Evolutionary conservation across 2,797 vertebrate genomes (phyloP).

Genomic region (Lacerta bilineata): DNA sequence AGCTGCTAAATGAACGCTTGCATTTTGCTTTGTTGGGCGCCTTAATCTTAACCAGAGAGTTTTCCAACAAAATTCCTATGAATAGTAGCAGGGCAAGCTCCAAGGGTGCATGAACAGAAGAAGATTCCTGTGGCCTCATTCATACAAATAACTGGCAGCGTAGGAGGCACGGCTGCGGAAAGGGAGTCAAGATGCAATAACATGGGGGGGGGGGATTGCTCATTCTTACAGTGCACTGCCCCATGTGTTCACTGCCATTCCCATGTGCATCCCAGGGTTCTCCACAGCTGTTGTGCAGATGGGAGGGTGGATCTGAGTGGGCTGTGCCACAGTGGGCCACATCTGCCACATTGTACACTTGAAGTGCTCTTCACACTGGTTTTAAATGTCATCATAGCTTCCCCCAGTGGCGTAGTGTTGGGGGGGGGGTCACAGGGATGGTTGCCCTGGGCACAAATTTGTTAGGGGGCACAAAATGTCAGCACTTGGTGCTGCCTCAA

Average conservation of each 20-base stretch:
- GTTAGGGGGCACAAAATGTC: too few relatives aligned
- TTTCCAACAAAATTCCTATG: constrained; percentile 43
- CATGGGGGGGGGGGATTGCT: neutral
- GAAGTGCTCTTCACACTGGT: too few relatives aligned
- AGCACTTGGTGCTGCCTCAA: too few relatives aligned
- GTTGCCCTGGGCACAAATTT: too few relatives aligned
- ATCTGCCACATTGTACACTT: too few relatives aligned
- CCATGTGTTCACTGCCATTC: neutral
- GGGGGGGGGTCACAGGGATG: too few relatives aligned
- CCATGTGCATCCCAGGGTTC: neutral
- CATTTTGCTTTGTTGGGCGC: constrained; percentile 53
- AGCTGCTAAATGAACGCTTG: constrained; percentile 73
- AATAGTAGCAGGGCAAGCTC: neutral
- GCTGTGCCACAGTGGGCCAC: too few relatives aligned
- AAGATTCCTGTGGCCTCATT: constrained; percentile 4
- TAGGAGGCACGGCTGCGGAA: neutral
- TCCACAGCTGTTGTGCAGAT: neutral
- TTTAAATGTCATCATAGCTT: too few relatives aligned
- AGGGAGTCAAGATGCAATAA: neutral
- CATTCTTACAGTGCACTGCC: neutral
- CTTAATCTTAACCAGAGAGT: constrained; percentile 62
- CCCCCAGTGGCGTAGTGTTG: too few relatives aligned
- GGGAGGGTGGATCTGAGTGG: neutral
- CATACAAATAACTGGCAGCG: neutral
- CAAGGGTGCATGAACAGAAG: neutral